phyloP scores from a whole-genome alignment of 2,113 vertebrate genomes.

The Petroica traversi region DNA sequence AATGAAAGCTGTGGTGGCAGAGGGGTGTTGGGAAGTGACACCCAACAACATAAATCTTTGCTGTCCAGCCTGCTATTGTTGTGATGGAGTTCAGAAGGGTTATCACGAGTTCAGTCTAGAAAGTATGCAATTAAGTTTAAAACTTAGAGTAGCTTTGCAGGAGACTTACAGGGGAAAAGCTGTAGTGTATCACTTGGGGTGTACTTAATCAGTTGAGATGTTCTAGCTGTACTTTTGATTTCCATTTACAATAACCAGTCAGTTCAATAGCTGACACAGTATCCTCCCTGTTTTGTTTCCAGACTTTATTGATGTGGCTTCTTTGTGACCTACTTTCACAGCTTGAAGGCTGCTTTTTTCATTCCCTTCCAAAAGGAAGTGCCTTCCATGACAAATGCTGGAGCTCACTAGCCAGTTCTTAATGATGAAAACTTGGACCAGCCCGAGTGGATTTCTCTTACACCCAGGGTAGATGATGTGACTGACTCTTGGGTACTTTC shows the following conservation, averaged over 20 bases:
- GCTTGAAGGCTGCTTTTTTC: neutral
- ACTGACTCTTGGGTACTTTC: neutral
- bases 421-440: neutral
- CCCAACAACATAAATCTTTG: neutral
- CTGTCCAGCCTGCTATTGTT: neutral
- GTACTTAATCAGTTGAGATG: neutral
- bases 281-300: neutral
- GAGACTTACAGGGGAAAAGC: neutral
- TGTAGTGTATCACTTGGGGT: neutral
- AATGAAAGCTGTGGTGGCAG: neutral
- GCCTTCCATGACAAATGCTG: neutral
- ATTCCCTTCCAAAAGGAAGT: neutral
- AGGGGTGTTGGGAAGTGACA: neutral
- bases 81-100: neutral
- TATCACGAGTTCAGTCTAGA: neutral
- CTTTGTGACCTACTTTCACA: neutral
- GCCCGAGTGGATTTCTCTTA: neutral
- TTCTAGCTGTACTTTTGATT: neutral
- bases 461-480: accelerated
- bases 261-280: neutral
- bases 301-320: conserved; percentile 8
- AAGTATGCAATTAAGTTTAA: neutral
- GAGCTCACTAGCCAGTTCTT: neutral
- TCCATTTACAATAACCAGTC: neutral
- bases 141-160: neutral